A percentile compares a stretch with the other conserved stretches of the same genome.
Evolutionary conservation across 2,113 vertebrate species (phyloP).

Genomic region (Pyrgilauda ruficollis): DNA sequence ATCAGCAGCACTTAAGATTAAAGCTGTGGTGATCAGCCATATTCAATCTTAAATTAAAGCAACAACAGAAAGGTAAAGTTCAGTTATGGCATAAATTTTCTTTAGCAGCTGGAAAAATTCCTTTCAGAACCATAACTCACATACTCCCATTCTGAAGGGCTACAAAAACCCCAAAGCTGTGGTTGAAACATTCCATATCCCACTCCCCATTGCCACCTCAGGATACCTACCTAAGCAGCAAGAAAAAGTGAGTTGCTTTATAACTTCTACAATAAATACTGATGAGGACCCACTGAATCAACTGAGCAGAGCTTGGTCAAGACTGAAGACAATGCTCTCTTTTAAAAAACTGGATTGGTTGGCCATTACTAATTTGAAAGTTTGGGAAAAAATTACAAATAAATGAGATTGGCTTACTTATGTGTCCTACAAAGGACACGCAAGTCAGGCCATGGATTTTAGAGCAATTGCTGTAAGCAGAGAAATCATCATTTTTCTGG

Average conservation of each 20-base stretch:
- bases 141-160: background rate
- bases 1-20: background rate
- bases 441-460: background rate
- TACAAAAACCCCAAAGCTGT: background rate
- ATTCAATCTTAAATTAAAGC: background rate
- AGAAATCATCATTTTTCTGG: background rate
- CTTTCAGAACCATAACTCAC: background rate
- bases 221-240: background rate
- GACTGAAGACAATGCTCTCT: background rate
- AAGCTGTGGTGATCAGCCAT: background rate
- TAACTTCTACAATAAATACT: background rate
- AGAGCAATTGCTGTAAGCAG: background rate
- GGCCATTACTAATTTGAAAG: background rate
- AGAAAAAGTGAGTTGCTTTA: background rate
- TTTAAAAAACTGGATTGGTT: background rate
- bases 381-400: background rate
- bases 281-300: background rate
- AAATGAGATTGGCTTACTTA: background rate
- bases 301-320: background rate
- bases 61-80: background rate
- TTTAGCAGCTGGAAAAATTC: background rate
- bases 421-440: background rate
- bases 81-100: background rate
- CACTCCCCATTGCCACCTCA: background rate
- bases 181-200: background rate